Conservation (phyloP, 2,888 invertebrate genomes). For the Copidosoma aretas region DNA sequence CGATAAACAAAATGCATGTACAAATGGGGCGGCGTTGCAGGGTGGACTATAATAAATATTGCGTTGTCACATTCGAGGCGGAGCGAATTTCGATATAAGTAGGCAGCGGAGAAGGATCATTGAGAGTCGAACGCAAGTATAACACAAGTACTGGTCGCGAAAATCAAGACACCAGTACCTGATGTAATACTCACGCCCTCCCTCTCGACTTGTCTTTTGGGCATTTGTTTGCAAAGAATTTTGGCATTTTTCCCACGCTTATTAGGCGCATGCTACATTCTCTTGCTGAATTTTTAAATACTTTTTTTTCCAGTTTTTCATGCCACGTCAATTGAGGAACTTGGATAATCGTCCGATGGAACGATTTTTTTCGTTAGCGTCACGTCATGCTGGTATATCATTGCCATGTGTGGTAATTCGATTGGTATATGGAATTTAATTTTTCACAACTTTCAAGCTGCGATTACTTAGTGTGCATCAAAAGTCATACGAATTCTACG, state of each 20-base stretch:
- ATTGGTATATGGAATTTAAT: too few relatives aligned
- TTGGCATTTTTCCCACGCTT: slow-evolving; percentile 29
- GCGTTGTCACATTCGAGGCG: background rate
- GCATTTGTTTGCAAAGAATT: slow-evolving; percentile 62
- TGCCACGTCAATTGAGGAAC: background rate
- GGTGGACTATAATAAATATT: background rate
- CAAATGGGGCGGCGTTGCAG: background rate
- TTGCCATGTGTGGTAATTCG: too few relatives aligned
- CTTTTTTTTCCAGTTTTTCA: background rate
- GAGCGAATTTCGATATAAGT: too few relatives aligned
- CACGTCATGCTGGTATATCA: background rate
- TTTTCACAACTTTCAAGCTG: too few relatives aligned
- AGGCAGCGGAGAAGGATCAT: slow-evolving; percentile 47
- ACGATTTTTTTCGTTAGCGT: background rate
- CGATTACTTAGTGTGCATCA: too few relatives aligned
- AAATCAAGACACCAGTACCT: slow-evolving; percentile 86
- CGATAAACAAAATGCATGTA: background rate
- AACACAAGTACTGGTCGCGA: slow-evolving; percentile 88
- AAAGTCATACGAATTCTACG: background rate
- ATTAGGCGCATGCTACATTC: slow-evolving; percentile 56
- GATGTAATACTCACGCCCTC: slow-evolving; percentile 97
- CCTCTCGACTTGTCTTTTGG: slow-evolving; percentile 59
- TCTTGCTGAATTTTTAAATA: background rate
- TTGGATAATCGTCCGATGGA: background rate
- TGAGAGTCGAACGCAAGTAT: slow-evolving; percentile 77